phyloP scores from a whole-genome alignment of 2,113 vertebrate species.

The Lophius piscatorius region DNA sequence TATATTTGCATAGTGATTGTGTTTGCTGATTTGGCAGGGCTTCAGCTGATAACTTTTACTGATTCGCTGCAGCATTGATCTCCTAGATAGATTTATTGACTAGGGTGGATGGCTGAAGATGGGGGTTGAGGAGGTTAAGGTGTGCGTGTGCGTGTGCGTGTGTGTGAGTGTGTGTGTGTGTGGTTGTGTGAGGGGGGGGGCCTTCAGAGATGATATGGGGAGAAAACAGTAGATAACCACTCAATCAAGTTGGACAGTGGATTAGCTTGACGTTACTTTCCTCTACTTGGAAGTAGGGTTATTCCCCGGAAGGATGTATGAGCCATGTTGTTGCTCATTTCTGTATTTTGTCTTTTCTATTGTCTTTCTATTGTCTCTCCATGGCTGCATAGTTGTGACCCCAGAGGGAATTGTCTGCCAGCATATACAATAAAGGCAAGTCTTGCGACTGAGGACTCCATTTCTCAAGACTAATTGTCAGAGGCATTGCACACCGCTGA shows the following conservation, averaged over 20 bases:
- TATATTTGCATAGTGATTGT: conserved; percentile 86
- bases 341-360: conserved; percentile 47
- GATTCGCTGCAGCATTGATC: conserved; percentile 82
- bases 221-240: conserved; percentile 63
- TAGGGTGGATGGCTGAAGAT: conserved; percentile 62
- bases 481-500: conserved; percentile 57
- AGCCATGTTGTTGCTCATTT: conserved; percentile 49
- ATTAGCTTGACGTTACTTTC: conserved; percentile 54
- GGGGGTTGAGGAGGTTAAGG: conserved; percentile 54
- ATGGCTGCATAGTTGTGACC: conserved; percentile 50
- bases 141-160: too few species aligned
- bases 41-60: conserved; percentile 85
- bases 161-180: too few species aligned
- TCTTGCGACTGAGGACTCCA: conserved; percentile 52
- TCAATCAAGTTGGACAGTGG: conserved; percentile 61
- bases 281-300: conserved; percentile 40
- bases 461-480: conserved; percentile 69
- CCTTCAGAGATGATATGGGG: conserved; percentile 52
- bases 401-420: conserved; percentile 73
- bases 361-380: conserved; percentile 55
- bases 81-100: conserved; percentile 83
- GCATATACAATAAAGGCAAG: conserved; percentile 68
- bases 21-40: conserved; percentile 82
- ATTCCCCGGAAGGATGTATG: conserved; percentile 41
- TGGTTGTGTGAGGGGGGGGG: conserved; percentile 18